phyloP scores from a whole-genome alignment of 2,797 vertebrate genomes.

The Cyprinodon diabolis region DNA sequence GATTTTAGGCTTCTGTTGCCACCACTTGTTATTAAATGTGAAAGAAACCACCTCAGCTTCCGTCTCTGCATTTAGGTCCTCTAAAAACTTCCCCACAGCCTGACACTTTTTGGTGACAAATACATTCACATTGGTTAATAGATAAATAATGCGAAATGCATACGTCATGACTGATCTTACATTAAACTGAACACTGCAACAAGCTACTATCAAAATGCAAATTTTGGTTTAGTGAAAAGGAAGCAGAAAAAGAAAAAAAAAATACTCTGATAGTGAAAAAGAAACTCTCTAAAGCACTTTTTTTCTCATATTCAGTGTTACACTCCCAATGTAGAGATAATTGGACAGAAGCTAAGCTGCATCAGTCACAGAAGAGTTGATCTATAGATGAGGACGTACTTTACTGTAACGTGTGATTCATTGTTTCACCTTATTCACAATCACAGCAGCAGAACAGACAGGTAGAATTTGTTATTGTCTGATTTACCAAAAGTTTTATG shows the following conservation, averaged over 20 bases:
- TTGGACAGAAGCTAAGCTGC: background rate
- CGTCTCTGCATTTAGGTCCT: too few species aligned
- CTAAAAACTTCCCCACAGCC: too few species aligned
- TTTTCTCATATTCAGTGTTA: background rate
- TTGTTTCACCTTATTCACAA: conserved; percentile 23
- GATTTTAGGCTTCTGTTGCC: too few species aligned
- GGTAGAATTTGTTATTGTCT: conserved; percentile 19
- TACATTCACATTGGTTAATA: conserved; percentile 10
- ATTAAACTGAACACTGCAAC: conserved; percentile 15
- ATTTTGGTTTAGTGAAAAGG: background rate
- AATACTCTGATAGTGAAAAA: background rate
- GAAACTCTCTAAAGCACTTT: background rate
- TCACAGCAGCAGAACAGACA: conserved; percentile 22
- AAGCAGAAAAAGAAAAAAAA: background rate
- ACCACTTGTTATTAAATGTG: too few species aligned
- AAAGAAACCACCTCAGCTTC: too few species aligned
- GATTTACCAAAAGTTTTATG: conserved; percentile 44
- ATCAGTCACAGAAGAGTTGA: conserved; percentile 13
- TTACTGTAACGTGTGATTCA: conserved; percentile 32
- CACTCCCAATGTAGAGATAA: background rate
- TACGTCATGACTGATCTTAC: conserved; percentile 6
- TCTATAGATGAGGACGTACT: conserved; percentile 16
- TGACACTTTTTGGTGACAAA: background rate
- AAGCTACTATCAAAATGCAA: conserved; percentile 21
- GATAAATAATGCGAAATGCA: conserved; percentile 25